These are phyloP conservation scores for Odontomyia ornata DNA, from an alignment of 2,888 invertebrate genomes.

Conservation along the genomic window DNA sequence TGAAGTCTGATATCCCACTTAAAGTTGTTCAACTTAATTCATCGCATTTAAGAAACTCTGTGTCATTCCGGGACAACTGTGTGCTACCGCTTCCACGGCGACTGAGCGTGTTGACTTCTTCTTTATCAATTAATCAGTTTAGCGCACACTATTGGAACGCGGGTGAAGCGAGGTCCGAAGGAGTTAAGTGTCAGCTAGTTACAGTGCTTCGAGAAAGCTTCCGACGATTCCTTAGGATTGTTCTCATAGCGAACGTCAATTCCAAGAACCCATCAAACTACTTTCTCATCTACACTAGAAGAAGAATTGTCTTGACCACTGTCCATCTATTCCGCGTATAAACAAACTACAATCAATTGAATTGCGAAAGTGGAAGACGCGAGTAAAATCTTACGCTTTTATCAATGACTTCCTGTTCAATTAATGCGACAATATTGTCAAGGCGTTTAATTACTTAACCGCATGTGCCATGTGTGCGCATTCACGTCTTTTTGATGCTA, in stretches of 20 bases:
- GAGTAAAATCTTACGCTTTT: slow-evolving; percentile 35
- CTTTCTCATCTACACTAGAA: too few relatives aligned
- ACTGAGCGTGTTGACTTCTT: neutral
- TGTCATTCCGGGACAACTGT: slow-evolving; percentile 1
- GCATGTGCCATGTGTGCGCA: slow-evolving; percentile 30
- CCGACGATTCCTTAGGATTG: too few relatives aligned
- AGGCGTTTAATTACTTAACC: slow-evolving; percentile 24
- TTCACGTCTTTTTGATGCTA: slow-evolving; percentile 20
- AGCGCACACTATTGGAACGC: slow-evolving; percentile 8
- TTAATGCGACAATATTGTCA: slow-evolving; percentile 22
- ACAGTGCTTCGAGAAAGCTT: too few relatives aligned
- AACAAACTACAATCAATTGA: neutral
- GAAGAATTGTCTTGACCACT: too few relatives aligned
- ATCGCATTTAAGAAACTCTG: slow-evolving; percentile 31
- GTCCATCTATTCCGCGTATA: too few relatives aligned
- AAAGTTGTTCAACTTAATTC: slow-evolving; percentile 37
- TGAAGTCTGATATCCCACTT: slow-evolving; percentile 44
- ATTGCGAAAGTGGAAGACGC: slow-evolving; percentile 18
- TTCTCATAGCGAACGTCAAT: too few relatives aligned
- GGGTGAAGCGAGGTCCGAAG: neutral
- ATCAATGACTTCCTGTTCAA: slow-evolving; percentile 46
- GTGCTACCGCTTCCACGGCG: neutral
- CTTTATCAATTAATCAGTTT: slow-evolving; percentile 42
- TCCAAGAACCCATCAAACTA: too few relatives aligned
- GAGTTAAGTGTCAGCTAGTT: neutral